phyloP scores from a whole-genome alignment of 1,140 invertebrate genomes.

The Cyrtorhinus lividipennis region DNA sequence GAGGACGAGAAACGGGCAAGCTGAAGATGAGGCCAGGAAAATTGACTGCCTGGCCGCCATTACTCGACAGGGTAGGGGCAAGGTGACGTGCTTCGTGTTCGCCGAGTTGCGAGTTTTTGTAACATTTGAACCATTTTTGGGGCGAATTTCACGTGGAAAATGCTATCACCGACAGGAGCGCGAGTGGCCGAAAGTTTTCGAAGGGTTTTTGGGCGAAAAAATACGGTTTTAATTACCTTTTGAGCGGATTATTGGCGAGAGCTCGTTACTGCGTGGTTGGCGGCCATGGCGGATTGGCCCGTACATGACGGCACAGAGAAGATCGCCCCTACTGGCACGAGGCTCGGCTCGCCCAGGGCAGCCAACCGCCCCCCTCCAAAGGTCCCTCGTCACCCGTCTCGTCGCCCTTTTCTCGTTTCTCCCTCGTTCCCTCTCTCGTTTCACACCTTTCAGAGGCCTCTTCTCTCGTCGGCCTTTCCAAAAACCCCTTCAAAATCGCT shows the following conservation, averaged over 20 bases:
- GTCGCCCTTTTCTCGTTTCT: neutral
- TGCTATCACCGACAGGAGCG: too few relatives aligned
- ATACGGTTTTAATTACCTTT: neutral
- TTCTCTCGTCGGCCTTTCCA: too few relatives aligned
- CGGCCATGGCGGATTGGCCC: constrained; percentile 9
- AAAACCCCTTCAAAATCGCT: too few relatives aligned
- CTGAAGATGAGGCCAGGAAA: neutral
- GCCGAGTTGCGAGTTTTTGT: too few relatives aligned
- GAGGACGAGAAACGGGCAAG: neutral
- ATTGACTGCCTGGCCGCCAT: neutral
- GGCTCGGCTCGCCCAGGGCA: neutral
- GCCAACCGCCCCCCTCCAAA: constrained; percentile 2
- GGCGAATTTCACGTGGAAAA: too few relatives aligned
- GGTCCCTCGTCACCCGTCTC: neutral
- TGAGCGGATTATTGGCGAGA: neutral
- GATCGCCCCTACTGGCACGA: constrained; percentile 7
- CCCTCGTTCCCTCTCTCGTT: too few relatives aligned
- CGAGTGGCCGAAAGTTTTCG: too few relatives aligned
- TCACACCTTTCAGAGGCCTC: too few relatives aligned
- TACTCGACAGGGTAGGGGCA: neutral
- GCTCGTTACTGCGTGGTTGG: constrained; percentile 3
- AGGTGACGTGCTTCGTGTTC: too few relatives aligned
- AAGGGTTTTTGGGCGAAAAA: neutral
- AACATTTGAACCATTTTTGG: too few relatives aligned
- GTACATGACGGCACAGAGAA: constrained; percentile 9